Conservation (phyloP, 2,113 vertebrate genomes). For the Pleuronectes platessa region DNA sequence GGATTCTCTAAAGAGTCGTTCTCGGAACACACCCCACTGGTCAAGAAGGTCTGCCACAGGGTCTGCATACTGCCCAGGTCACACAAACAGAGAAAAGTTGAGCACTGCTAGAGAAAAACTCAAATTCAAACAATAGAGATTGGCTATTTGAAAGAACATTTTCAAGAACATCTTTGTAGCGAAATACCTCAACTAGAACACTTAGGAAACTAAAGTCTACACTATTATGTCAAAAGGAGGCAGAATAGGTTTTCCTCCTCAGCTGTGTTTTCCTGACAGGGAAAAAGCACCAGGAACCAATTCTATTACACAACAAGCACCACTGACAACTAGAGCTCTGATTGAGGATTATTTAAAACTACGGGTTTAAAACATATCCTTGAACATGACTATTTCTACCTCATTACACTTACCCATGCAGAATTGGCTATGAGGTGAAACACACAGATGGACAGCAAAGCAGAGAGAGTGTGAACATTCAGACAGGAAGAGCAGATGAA, state of each 20-base stretch:
- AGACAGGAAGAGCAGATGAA: slow-evolving; percentile 36
- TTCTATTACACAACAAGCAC: slow-evolving; percentile 35
- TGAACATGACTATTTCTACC: neutral
- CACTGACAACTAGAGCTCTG: slow-evolving; percentile 23
- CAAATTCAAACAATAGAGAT: neutral
- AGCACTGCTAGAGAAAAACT: neutral
- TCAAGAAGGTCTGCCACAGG: slow-evolving; percentile 97
- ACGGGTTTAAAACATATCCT: slow-evolving; percentile 1
- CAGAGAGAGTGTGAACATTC: slow-evolving; percentile 56
- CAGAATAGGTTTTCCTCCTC: slow-evolving; percentile 12
- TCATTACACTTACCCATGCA: slow-evolving; percentile 77
- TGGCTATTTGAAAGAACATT: neutral
- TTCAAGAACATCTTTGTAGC: neutral
- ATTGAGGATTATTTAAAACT: slow-evolving; percentile 8
- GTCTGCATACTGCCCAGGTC: slow-evolving; percentile 90
- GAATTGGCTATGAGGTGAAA: slow-evolving; percentile 54
- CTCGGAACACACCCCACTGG: slow-evolving; percentile 97
- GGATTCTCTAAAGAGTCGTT: slow-evolving; percentile 96
- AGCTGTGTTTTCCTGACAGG: slow-evolving; percentile 8
- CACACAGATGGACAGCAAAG: slow-evolving; percentile 57
- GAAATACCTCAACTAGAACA: neutral
- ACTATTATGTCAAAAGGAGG: slow-evolving; percentile 12
- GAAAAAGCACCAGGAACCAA: slow-evolving; percentile 36
- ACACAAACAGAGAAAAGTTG: slow-evolving; percentile 30
- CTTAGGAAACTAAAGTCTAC: slow-evolving; percentile 24